Conservation (phyloP, 2,888 invertebrate species). For the Craniophora ligustri region DNA sequence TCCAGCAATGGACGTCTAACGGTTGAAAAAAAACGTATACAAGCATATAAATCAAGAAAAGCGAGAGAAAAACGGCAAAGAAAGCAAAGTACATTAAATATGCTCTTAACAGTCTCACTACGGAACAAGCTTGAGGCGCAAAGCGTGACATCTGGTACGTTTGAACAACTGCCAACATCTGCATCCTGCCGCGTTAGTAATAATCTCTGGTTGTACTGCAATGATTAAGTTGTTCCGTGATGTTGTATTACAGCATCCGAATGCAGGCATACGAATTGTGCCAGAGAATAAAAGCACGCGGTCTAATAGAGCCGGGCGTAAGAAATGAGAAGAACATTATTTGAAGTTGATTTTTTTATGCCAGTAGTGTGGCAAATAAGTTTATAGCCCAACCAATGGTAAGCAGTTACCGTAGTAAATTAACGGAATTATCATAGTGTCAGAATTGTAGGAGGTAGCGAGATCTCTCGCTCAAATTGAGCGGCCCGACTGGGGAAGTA, state of each 20-base stretch:
- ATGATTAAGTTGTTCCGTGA: conserved; percentile 36
- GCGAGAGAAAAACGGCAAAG: background rate
- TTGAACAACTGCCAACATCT: conserved; percentile 57
- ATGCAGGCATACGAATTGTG: conserved; percentile 2
- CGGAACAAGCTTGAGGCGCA: conserved; percentile 31
- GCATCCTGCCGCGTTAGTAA: conserved; percentile 46
- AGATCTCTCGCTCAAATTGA: too few relatives aligned
- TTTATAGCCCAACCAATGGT: too few relatives aligned
- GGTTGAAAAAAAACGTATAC: too few relatives aligned
- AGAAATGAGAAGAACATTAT: background rate
- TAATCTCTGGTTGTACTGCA: conserved; percentile 38
- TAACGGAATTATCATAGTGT: too few relatives aligned
- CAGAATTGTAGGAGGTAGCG: too few relatives aligned
- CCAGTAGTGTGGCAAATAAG: too few relatives aligned
- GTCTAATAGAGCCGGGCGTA: too few relatives aligned
- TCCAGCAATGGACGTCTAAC: too few relatives aligned
- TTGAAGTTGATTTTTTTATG: background rate
- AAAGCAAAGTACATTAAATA: conserved; percentile 19
- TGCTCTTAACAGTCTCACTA: conserved; percentile 29
- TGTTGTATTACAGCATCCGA: conserved; percentile 6
- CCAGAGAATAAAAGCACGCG: background rate
- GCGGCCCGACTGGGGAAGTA: too few relatives aligned
- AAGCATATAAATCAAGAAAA: background rate
- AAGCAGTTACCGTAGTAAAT: too few relatives aligned
- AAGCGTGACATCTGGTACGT: conserved; percentile 46